A percentile compares a stretch with the other conserved stretches of the same genome.
phyloP scores from a whole-genome alignment of 2,113 vertebrate genomes.

The Tenrec ecaudatus region DNA sequence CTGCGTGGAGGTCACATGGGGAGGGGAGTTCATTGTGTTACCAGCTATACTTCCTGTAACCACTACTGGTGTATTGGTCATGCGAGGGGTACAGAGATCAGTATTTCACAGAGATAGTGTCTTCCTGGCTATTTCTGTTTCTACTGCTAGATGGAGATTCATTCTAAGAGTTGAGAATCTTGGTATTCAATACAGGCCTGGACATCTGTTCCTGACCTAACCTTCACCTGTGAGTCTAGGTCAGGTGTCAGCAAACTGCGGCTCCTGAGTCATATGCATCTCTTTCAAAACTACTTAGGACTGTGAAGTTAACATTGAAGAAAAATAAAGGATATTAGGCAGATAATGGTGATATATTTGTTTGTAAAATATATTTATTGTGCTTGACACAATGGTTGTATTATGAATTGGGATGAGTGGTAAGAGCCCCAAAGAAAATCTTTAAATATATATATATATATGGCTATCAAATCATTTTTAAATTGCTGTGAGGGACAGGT shows the following conservation, averaged over 20 bases:
- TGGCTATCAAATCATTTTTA: too few species aligned
- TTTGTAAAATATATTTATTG: too few species aligned
- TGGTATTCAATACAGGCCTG: neutral
- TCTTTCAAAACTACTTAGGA: too few species aligned
- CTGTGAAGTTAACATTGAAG: neutral
- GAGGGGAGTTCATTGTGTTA: neutral
- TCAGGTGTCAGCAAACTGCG: too few species aligned
- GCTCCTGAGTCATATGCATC: too few species aligned
- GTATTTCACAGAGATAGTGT: neutral
- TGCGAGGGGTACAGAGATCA: neutral
- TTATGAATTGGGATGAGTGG: too few species aligned
- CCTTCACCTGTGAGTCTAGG: neutral
- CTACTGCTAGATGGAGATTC: neutral
- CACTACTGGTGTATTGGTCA: neutral
- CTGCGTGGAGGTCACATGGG: neutral
- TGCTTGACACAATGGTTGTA: too few species aligned
- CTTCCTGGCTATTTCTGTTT: neutral
- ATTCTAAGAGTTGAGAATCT: neutral
- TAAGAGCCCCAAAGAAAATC: too few species aligned
- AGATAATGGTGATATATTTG: too few species aligned
- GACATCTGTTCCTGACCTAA: neutral
- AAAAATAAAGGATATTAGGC: too few species aligned
- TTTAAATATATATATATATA: too few species aligned
- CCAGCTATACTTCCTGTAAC: neutral
- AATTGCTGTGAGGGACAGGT: too few species aligned